A percentile compares a stretch with the other conserved stretches of the same genome.
Conservation (phyloP, 1,140 invertebrate genomes). For the Mycetomoellerius zeteki region DNA sequence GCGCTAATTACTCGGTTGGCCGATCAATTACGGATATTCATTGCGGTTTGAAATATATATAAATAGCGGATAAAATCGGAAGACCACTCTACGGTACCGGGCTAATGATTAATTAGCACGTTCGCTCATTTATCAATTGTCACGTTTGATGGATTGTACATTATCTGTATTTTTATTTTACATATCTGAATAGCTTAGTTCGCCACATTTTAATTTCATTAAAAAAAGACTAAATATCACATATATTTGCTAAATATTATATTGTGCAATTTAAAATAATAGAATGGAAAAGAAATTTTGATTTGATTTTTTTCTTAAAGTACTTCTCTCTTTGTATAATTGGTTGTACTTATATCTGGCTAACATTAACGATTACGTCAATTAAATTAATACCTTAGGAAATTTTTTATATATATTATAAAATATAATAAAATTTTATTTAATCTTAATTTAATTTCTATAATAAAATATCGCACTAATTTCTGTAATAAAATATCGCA, state of each 20-base stretch:
- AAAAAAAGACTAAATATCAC: neutral
- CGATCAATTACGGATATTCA: constrained; percentile 60
- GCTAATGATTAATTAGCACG: constrained; percentile 54
- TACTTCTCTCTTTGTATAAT: neutral
- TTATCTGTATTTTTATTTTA: neutral
- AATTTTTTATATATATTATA: neutral
- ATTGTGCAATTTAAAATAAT: constrained; percentile 1
- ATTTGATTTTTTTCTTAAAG: neutral
- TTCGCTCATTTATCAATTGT: constrained; percentile 26
- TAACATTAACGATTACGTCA: neutral
- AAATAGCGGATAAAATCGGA: constrained; percentile 27
- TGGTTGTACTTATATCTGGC: neutral
- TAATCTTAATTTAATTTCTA: neutral
- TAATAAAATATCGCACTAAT: neutral
- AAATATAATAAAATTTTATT: constrained; percentile 3
- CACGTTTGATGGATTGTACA: constrained; percentile 13
- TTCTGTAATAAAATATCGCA: no score
- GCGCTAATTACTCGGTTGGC: constrained; percentile 65
- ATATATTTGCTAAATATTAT: neutral
- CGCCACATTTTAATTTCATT: neutral
- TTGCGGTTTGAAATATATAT: constrained; percentile 59
- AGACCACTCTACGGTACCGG: constrained; percentile 24
- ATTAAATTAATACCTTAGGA: neutral
- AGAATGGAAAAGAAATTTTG: neutral
- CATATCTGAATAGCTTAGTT: neutral